Evolutionary conservation across 1,140 invertebrate genomes (phyloP).

Genomic region (Drosophila murphyi): DNA sequence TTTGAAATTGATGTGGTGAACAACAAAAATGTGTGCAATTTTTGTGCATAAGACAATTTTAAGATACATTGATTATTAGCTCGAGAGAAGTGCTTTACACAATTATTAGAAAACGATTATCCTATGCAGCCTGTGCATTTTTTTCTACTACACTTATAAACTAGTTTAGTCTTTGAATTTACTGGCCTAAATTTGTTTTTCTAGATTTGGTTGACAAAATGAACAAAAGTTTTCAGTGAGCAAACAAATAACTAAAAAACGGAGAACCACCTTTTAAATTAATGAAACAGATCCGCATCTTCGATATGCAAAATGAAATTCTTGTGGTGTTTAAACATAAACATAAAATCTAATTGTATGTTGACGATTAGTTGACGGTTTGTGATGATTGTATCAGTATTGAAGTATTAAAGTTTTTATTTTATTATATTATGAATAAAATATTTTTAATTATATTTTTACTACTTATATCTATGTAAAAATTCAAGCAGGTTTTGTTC

Average conservation of each 20-base stretch:
- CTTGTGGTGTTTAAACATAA: constrained; percentile 52
- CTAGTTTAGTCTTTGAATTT: not conserved
- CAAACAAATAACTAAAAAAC: constrained; percentile 30
- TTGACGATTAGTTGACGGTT: constrained; percentile 46
- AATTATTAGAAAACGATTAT: too few species aligned
- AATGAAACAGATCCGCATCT: constrained; percentile 34
- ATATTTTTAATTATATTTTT: constrained; percentile 24
- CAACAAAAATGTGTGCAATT: not conserved
- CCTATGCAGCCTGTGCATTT: not conserved
- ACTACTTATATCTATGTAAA: constrained; percentile 48
- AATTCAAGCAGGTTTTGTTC: constrained; percentile 44
- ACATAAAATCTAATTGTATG: constrained; percentile 74
- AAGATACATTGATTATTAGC: not conserved
- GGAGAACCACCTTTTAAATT: constrained; percentile 30
- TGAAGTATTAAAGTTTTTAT: constrained; percentile 32
- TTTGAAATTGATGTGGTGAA: not conserved
- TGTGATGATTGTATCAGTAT: not conserved
- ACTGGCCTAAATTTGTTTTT: constrained; percentile 9
- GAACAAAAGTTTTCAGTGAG: constrained; percentile 25
- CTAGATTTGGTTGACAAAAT: constrained; percentile 15
- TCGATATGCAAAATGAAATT: constrained; percentile 6
- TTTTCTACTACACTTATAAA: constrained; percentile 1
- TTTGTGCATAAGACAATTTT: not conserved
- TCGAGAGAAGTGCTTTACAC: not conserved
- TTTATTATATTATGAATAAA: constrained; percentile 34